Evolutionary conservation across 2,797 vertebrate genomes (phyloP), one percentile per base, ranked within the genome.

Genomic region (Lemur catta): DNA sequence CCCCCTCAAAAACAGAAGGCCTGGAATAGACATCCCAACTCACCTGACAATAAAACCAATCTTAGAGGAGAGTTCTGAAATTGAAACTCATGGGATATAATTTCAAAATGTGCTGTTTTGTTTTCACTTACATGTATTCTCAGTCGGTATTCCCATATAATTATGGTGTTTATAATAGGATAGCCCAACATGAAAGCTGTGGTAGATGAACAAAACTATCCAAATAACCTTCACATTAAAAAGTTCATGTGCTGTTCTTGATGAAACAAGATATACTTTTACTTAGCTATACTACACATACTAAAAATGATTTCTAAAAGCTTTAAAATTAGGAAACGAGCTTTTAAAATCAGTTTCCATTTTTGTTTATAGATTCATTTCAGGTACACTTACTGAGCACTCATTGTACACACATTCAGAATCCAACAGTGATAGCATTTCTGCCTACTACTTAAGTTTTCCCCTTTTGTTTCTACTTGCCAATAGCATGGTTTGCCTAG

Each of bases 311-410:
- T 82, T 91, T 88, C 41, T 79, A 14, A 88, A 91, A 72, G 18
- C 7, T 33, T 85, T 52, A 38, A 72, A 59, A 81, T 11, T 67
- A 81, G 26, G 12, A 85, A 93, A 72, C 22, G 17, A 72, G 22
- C 75, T 76, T 92, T 91, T 85, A 28, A 69, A 61, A 30, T 55
- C 38, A 28, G 4, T 50, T 17, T 84, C 55, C 24, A 76, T 65
- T 75, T 91, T 94, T n/a, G 4, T 81, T 90, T 72, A 84, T 71
- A 84, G 86, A 94, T 84, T 65, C 11, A 79, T 87, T 92, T 96
- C 11, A 67, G 20, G 61, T 71, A 43, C 7, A 52, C 22, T 84
- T 84, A 43, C 0, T 30, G 48, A 89, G 30, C 28, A 88, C 4
- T 1, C 22, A 12, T 43, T 69, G 4, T 41, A 22, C 57, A 80